These are phyloP conservation scores for Condylura cristata DNA, from an alignment of 2,113 vertebrate genomes.

Conservation along the genomic window DNA sequence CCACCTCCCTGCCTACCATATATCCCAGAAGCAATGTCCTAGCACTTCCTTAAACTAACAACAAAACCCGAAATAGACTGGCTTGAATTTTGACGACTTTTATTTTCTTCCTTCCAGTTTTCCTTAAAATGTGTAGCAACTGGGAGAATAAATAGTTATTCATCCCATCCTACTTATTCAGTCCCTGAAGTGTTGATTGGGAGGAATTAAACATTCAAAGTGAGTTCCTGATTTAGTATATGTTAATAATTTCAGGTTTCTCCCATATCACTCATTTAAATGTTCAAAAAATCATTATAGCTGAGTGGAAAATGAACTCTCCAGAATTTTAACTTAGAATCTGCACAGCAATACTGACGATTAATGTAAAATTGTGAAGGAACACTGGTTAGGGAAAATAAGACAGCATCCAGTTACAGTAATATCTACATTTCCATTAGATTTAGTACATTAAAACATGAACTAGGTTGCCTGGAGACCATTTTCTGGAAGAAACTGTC, in stretches of 20 bases:
- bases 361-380: neutral
- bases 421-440: neutral
- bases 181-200: neutral
- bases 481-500: neutral
- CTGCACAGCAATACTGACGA: neutral
- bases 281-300: neutral
- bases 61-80: neutral
- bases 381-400: neutral
- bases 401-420: neutral
- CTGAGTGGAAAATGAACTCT: neutral
- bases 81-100: constrained; percentile 25
- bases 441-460: neutral
- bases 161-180: neutral
- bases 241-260: constrained; percentile 4
- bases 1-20: neutral
- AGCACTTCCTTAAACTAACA: neutral
- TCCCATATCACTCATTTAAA: neutral
- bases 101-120: neutral
- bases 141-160: neutral
- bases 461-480: neutral
- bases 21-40: neutral
- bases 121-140: neutral
- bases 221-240: neutral
- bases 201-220: neutral
- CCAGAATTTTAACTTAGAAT: neutral